Base-by-base conservation (phyloP, 2,797 vertebrate genomes). In the Hypotaenidia philippensis region DNA sequence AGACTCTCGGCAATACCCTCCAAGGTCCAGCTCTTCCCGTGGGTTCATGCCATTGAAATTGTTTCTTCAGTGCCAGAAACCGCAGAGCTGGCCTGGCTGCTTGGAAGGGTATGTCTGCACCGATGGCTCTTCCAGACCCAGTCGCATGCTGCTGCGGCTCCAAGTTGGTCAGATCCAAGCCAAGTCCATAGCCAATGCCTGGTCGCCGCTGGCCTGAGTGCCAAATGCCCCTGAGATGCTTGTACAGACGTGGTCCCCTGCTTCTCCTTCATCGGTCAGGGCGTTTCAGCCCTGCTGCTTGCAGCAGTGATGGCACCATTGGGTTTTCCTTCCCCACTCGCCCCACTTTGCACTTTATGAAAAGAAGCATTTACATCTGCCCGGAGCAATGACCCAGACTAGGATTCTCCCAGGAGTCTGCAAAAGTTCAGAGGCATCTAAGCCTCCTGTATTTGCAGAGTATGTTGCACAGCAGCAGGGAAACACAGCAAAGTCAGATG, bases 11-110 rank as follows among this genome's bases (percentile, higher is more conserved):
- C 77, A 61, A 36, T 38, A 49, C n/a, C 63, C 78, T 81, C 82
- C 59, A 9, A 81, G 88, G 81, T 55, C 47, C 86, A n/a, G 52
- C 89, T 94, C 83, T 72, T 89, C 91, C 72, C 31, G 10, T 34
- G 44, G 52, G 86, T 64, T 81, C 34, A 22, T 55, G 82, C 82
- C 91, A 55, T 13, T 64, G 88, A 15, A 75, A 72, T 11, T 1
- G 1, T 31, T 61, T 22, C 64, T 64, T 61, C 87, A 8, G 91
- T 5, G 85, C 89, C 96, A 94, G 91, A 47, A 88, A 64, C 87
- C 68, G 23, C 89, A 44, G 94, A 29, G 85, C 83, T 7, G 79
- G 57, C 2, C 69, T 34, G 1, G 3, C 75, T 5, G 40, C 6
- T 25, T 8, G 34, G 27, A 41, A 41, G 91, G 72, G 69, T 36